Conservation (phyloP, 2,888 invertebrate genomes). For the Lomographa bimaculata region DNA sequence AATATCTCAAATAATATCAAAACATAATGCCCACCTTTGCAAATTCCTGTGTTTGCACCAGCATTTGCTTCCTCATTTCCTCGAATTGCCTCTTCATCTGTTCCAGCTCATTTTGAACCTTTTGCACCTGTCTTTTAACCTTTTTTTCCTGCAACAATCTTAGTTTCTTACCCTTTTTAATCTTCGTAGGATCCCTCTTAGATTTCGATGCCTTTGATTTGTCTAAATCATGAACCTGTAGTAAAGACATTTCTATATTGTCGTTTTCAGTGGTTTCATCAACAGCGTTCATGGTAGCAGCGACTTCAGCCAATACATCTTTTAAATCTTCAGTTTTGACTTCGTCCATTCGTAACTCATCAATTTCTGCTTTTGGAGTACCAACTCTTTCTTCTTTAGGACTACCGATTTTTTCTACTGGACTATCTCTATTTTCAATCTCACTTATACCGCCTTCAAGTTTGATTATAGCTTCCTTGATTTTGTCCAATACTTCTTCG, state of each 20-base stretch:
- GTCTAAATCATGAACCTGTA: no score
- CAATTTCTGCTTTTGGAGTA: conserved; percentile 11
- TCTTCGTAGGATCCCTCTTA: conserved; percentile 48
- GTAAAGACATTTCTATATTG: neutral
- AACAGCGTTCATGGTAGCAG: conserved; percentile 3
- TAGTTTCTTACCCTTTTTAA: conserved; percentile 59
- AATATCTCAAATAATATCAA: no score
- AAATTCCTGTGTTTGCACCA: conserved; percentile 50
- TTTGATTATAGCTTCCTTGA: conserved; percentile 71
- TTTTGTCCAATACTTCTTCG: conserved; percentile 65
- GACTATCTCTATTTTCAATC: conserved; percentile 37
- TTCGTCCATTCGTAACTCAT: neutral
- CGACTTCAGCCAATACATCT: conserved; percentile 18
- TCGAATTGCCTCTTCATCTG: conserved; percentile 67
- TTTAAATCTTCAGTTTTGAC: conserved; percentile 11
- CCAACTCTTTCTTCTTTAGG: conserved; percentile 19
- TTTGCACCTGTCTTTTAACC: conserved; percentile 65
- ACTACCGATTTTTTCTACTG: conserved; percentile 13
- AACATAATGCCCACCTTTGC: conserved; percentile 21
- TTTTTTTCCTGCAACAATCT: conserved; percentile 58
- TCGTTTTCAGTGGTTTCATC: neutral
- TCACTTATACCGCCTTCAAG: conserved; percentile 62
- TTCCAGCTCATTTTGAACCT: conserved; percentile 62
- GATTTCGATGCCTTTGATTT: conserved; percentile 9
- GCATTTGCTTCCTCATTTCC: conserved; percentile 65